Base-by-base conservation (phyloP, 1,140 invertebrate species). In the Hylaeus anthracinus region DNA sequence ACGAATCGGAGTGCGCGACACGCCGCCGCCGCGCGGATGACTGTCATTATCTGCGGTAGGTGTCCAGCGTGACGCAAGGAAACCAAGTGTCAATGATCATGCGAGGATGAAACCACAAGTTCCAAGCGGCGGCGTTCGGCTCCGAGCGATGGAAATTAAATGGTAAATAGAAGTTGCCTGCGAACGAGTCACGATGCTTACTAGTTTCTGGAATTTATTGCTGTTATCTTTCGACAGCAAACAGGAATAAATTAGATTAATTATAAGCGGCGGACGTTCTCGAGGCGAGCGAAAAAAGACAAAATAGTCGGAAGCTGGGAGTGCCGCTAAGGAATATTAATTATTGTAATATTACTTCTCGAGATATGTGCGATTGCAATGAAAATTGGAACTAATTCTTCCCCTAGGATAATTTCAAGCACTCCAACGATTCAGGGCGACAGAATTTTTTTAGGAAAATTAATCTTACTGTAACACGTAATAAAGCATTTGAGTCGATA, bases 31-130 rank as follows among this genome's bases (percentile, higher is more conserved):
- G 45, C 41, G 61, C 60, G 77, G 61, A 79, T 14, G 48, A 63
- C 53, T 51, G 69, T 79, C 66, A 79, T 79, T 79, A 79, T 79
- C 61, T 48, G 60, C 77, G 69, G 69, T 71, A 72, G 77, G 77
- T 71, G 69, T 56, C 77, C 61, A 53, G 14, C 65, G 43, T 55
- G 72, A 55, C 48, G 72, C 58, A 37, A n/a, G 48, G 60, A 14
- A 56, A 66, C 45, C 61, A 45, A 56, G 70, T 72, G 70, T 61
- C 70, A 72, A 72, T 61, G 70, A 72, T 72, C 56, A 60, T 37
- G 56, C 41, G 56, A 72, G 56, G 43, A 61, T 72, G 70, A 45
- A 72, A 72, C 41, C 15, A 72, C 43, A 58, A 39, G 67, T 39
- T 55, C 67, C 56, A 26, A 26, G 8, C 14, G 9, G 6, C 41